These are phyloP conservation scores for Pseudochromis fuscus DNA, from an alignment of 2,797 vertebrate species.

Conservation along the genomic window DNA sequence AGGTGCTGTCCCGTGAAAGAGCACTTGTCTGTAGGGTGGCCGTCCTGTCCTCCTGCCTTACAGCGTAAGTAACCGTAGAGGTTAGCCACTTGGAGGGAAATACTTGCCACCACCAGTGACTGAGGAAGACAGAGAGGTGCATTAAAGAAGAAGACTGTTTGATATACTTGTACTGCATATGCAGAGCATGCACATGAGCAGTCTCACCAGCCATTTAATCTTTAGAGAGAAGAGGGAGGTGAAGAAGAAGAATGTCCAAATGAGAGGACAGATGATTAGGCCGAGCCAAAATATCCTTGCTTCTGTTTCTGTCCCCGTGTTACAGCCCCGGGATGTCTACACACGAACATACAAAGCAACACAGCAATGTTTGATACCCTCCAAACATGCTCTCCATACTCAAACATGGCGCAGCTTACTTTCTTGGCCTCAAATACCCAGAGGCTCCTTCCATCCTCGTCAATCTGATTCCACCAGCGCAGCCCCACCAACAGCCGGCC, in stretches of 20 bases:
- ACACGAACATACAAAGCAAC: conserved; percentile 14
- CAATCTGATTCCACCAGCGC: conserved; percentile 94
- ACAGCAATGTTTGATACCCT: not conserved
- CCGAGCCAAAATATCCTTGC: conserved; percentile 91
- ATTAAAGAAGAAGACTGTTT: conserved; percentile 1
- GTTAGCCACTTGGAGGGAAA: conserved; percentile 89
- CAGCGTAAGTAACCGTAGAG: conserved; percentile 90
- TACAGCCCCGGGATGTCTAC: conserved; percentile 33
- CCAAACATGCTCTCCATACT: not conserved
- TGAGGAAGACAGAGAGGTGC: conserved; percentile 55
- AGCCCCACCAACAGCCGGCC: conserved; percentile 90
- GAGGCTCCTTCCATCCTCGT: conserved; percentile 91
- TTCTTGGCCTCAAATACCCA: conserved; percentile 92
- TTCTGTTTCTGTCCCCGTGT: conserved; percentile 85
- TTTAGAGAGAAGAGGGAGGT: conserved; percentile 90
- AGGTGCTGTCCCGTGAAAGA: conserved; percentile 79
- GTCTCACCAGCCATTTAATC: conserved; percentile 91
- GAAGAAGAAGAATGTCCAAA: conserved; percentile 91
- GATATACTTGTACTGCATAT: not conserved
- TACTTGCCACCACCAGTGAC: conserved; percentile 88
- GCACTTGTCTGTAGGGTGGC: conserved; percentile 72
- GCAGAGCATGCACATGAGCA: not conserved
- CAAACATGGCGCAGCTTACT: conserved; percentile 63
- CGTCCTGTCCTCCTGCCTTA: conserved; percentile 84
- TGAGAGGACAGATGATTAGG: conserved; percentile 89